Evolutionary conservation across 2,888 invertebrate species (phyloP), one percentile per base, ranked within the genome.

Genomic region (Microctonus aethiopoides): DNA sequence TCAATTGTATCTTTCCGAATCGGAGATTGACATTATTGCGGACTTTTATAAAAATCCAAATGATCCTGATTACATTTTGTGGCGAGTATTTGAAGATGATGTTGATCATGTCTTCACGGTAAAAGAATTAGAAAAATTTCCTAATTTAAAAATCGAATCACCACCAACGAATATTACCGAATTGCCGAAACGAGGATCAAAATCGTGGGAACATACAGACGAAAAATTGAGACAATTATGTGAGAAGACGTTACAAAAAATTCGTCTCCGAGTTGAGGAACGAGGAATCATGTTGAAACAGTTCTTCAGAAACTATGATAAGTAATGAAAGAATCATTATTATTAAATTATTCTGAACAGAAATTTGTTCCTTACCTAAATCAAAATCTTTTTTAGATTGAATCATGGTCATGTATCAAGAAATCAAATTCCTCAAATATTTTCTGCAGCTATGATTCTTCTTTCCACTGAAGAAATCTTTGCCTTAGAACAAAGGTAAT

Each of bases 71-170:
- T 89, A 91, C 65, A 88, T 94, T 54, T 92, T 92, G 83, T 95
- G 94, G 94, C 89, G 90, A 70, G 91, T 91, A 24, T 95, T 95
- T 83, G 92, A 92, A 79, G 92, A 93, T 78, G 94, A 94, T 83
- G 91, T 94, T 75, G 92, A 95, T 80, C 91, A 91, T 81, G 92
- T 92, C 57, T 92, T 92, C 78, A 91, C 91, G 0, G 87, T 89
- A 16, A 91, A 91, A 76, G 89, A 91, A 80, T 84, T 94, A 71
- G 93, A 94, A 75, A 93, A 93, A 85, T 89, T 89, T 80, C 94
- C 94, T 0, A 87, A 87, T 20, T 84, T 89, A 51, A 87, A 88
- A 70, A 88, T 91, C 3, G 86, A 87, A 74, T 87, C 89, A 13
- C 91, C 93, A 0, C 89, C 92, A 1, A 77, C 80, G 29, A 89